Evolutionary conservation across 2,888 invertebrate genomes (phyloP).

Genomic region (Rapana venosa): DNA sequence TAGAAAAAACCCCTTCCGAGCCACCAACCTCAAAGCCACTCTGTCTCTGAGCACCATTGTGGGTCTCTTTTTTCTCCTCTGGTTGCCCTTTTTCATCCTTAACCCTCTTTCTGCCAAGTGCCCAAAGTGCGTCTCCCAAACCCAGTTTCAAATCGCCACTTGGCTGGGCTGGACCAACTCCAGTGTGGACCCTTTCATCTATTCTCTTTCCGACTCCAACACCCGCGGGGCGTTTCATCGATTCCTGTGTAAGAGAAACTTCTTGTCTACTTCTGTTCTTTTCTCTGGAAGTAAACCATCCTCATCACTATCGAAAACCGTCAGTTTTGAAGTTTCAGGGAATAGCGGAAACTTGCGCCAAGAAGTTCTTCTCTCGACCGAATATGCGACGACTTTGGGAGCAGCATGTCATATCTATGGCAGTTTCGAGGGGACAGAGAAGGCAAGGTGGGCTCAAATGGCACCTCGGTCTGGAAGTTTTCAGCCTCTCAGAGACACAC

Average conservation of each 20-base stretch:
- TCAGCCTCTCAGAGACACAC: too few species aligned
- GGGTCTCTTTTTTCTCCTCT: slow-evolving; percentile 97
- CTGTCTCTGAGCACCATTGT: slow-evolving; percentile 98
- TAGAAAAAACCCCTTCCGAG: slow-evolving; percentile 55
- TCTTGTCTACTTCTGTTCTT: too few species aligned
- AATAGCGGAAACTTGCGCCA: too few species aligned
- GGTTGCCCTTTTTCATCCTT: slow-evolving; percentile 99
- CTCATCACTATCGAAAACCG: too few species aligned
- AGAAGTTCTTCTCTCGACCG: too few species aligned
- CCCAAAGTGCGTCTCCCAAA: slow-evolving; percentile 95
- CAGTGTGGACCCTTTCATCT: slow-evolving; percentile 96
- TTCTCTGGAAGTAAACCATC: too few species aligned
- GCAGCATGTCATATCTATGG: too few species aligned
- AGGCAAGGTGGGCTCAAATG: too few species aligned
- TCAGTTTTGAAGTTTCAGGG: too few species aligned
- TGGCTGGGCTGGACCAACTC: slow-evolving; percentile 99
- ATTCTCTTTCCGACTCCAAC: slow-evolving; percentile 98
- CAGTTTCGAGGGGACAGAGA: too few species aligned
- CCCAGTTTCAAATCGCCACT: slow-evolving; percentile 89
- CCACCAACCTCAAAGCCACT: slow-evolving; percentile 98
- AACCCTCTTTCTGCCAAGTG: slow-evolving; percentile 97
- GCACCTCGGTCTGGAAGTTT: too few species aligned
- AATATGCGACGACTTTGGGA: too few species aligned
- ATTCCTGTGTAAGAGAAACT: slow-evolving; percentile 80
- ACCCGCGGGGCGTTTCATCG: slow-evolving; percentile 93